Conservation (phyloP, 2,797 vertebrate genomes). For the Podargus strigoides region DNA sequence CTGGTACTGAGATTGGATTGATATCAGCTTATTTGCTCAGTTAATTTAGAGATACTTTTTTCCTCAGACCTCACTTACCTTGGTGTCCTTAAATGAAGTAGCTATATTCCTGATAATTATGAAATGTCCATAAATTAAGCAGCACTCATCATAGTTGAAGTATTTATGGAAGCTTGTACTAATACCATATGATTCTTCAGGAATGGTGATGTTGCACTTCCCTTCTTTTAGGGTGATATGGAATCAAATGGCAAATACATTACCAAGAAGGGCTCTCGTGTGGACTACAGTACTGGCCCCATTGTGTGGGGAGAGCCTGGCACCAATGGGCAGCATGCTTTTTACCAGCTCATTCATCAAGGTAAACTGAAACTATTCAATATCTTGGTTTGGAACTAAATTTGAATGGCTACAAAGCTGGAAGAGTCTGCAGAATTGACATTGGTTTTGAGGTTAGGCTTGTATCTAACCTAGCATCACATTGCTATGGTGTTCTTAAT, state of each 20-base stretch:
- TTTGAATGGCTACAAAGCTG: neutral
- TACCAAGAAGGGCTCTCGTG: conserved; percentile 85
- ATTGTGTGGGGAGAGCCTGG: conserved; percentile 98
- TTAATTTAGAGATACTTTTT: neutral
- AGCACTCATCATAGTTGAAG: neutral
- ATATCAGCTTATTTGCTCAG: neutral
- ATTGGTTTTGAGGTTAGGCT: neutral
- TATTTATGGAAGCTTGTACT: neutral
- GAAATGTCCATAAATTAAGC: neutral
- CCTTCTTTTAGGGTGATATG: conserved; percentile 88
- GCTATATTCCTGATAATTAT: neutral
- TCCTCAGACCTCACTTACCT: neutral
- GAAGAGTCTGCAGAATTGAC: neutral
- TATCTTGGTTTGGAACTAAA: neutral
- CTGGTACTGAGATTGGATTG: rapidly evolving
- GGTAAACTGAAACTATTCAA: conserved; percentile 70
- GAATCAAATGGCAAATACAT: conserved; percentile 97
- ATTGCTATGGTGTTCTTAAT: neutral
- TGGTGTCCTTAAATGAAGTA: neutral
- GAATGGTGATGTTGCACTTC: neutral
- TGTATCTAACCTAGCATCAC: neutral
- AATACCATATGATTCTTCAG: neutral
- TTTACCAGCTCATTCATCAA: conserved; percentile 98
- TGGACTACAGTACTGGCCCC: conserved; percentile 91
- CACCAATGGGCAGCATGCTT: conserved; percentile 96